These are phyloP conservation scores for Hirtodrosophila histrioides DNA, from an alignment of 2,888 invertebrate species.

Conservation along the genomic window DNA sequence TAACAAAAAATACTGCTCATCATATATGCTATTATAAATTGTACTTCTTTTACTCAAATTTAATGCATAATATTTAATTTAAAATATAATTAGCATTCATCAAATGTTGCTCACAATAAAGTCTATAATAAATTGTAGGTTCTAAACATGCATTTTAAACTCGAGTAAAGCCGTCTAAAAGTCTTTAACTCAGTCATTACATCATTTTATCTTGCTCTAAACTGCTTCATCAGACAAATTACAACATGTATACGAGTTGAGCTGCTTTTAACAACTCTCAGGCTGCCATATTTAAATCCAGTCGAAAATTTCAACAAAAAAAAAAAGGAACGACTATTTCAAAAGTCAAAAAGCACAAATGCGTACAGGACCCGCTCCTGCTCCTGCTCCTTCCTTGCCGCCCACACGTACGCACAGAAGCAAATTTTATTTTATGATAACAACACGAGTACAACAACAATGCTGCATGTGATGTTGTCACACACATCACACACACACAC, in stretches of 20 bases:
- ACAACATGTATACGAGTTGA: conserved; percentile 33
- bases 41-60: too few species aligned
- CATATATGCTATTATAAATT: too few species aligned
- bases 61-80: too few species aligned
- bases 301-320: conserved; percentile 26
- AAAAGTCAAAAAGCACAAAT: conserved; percentile 53
- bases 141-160: too few species aligned
- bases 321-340: conserved; percentile 18
- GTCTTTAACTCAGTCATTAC: conserved; percentile 10
- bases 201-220: conserved; percentile 16
- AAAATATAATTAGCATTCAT: too few species aligned
- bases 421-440: conserved; percentile 71
- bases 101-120: too few species aligned
- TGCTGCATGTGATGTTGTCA: conserved; percentile 51
- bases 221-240: conserved; percentile 50
- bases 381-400: background rate
- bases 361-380: background rate
- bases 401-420: conserved; percentile 58
- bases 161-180: background rate
- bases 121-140: too few species aligned
- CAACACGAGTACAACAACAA: conserved; percentile 45
- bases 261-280: conserved; percentile 53
- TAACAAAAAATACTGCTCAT: too few species aligned
- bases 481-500: conserved; percentile 30
- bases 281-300: conserved; percentile 53